A percentile compares a stretch with the other conserved stretches of the same genome.
Conservation (phyloP, 2,797 vertebrate genomes). For the Lateolabrax maculatus region DNA sequence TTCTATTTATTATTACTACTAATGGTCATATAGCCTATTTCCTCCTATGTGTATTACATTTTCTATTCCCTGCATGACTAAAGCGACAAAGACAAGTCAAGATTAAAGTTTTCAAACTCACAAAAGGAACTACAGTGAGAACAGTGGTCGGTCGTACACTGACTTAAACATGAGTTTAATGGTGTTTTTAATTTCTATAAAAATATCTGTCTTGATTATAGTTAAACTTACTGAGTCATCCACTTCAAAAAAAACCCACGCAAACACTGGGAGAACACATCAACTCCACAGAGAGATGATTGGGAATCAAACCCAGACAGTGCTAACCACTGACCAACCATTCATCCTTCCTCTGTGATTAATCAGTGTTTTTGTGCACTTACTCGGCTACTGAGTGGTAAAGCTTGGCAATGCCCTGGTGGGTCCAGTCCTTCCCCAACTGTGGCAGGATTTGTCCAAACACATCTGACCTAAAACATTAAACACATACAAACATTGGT, state of each 20-base stretch:
- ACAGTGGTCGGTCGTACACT: constrained; percentile 6
- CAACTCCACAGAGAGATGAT: constrained; percentile 27
- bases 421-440: constrained; percentile 99
- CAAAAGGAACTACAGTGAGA: neutral
- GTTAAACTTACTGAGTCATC: constrained; percentile 59
- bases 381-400: constrained; percentile 99
- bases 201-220: constrained; percentile 37
- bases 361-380: constrained; percentile 76
- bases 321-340: constrained; percentile 47
- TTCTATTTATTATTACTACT: constrained; percentile 6
- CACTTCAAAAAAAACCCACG: constrained; percentile 42
- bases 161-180: constrained; percentile 3
- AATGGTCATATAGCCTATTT: constrained; percentile 13
- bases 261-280: constrained; percentile 59
- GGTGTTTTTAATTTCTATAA: constrained; percentile 33
- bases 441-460: constrained; percentile 98
- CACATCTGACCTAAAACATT: constrained; percentile 92
- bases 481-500: constrained; percentile 16
- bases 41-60: neutral
- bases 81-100: constrained; percentile 3
- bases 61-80: constrained; percentile 22
- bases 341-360: constrained; percentile 51
- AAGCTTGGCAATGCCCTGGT: constrained; percentile 98
- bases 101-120: constrained; percentile 13
- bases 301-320: constrained; percentile 52